Conservation (phyloP, 2,113 vertebrate species). For the Alligator sinensis region DNA sequence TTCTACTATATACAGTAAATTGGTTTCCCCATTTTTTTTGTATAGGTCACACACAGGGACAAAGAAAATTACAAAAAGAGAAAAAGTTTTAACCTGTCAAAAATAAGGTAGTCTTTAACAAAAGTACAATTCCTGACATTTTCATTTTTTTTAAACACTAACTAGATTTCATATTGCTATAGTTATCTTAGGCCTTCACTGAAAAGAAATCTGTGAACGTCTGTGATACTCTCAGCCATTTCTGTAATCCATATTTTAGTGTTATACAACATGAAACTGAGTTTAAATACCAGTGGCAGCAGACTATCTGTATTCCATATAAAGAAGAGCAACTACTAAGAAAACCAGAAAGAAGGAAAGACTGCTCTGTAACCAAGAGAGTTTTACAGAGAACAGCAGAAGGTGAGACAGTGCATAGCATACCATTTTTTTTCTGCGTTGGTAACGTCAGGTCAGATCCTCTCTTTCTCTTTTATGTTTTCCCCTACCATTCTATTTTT, state of each 20-base stretch:
- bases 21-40: not conserved
- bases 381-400: not conserved
- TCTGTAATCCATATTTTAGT: not conserved
- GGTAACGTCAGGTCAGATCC: constrained; percentile 9
- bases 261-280: constrained; percentile 66
- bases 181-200: not conserved
- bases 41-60: not conserved
- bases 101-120: not conserved
- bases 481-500: constrained; percentile 65
- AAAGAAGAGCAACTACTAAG: constrained; percentile 21
- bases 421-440: constrained; percentile 20
- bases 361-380: constrained; percentile 5
- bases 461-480: constrained; percentile 23
- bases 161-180: not conserved
- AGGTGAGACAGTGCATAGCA: constrained; percentile 32
- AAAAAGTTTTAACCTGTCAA: not conserved
- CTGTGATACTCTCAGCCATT: not conserved
- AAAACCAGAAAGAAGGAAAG: constrained; percentile 35
- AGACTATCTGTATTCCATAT: constrained; percentile 33
- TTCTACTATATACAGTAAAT: not conserved
- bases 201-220: not conserved
- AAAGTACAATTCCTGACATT: not conserved
- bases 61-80: not conserved
- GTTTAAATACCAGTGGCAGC: constrained; percentile 45
- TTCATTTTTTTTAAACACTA: not conserved